Base-by-base conservation (phyloP, 2,888 invertebrate species). In the Melipona bicolor region DNA sequence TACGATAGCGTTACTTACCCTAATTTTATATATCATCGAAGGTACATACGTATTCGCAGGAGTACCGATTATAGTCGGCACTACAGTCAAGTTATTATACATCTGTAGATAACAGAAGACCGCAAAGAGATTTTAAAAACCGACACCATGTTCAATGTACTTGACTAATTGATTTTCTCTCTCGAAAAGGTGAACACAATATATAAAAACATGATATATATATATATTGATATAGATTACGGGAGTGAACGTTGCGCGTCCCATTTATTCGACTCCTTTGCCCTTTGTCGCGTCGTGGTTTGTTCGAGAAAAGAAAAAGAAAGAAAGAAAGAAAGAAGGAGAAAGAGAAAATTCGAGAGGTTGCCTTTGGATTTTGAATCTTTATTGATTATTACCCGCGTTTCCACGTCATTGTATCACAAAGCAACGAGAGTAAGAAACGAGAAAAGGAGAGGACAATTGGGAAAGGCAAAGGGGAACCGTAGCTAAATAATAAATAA, bases 121-220 rank as follows among this genome's bases (percentile, higher is more conserved):
- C 83, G 76, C 79, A 81, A 88, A 80, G 74, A 87, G 80, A 88
- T 81, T 90, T 88, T 74, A 86, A 87, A 90, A 91, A 90, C 90
- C 91, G 88, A 90, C 88, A 91, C 88, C 90, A 91, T 91, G 90
- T 92, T 92, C 90, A 91, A 91, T 91, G 91, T 92, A 91, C 90
- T 88, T 88, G 90, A 89, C 80, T 81, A 87, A 56, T 43, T 56
- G 59, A 62, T 64, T 64, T 90, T 88, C 88, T 91, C 88, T 91
- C 90, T 89, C 85, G 87, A 83, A 83, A 87, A 78, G 85, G 85
- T 86, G 87, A 90, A 91, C 87, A 90, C 88, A 90, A 87, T 89
- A 88, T 91, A 91, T 89, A 84, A 87, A 50, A 84, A 87, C 76
- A 82, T 90, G 32, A 87, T 91, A 89, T 43, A 43, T 43, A 36